A percentile compares a stretch with the other conserved stretches of the same genome.
These are phyloP conservation scores for Ormyrus pomaceus DNA, from an alignment of 2,888 invertebrate genomes.

Conservation along the genomic window DNA sequence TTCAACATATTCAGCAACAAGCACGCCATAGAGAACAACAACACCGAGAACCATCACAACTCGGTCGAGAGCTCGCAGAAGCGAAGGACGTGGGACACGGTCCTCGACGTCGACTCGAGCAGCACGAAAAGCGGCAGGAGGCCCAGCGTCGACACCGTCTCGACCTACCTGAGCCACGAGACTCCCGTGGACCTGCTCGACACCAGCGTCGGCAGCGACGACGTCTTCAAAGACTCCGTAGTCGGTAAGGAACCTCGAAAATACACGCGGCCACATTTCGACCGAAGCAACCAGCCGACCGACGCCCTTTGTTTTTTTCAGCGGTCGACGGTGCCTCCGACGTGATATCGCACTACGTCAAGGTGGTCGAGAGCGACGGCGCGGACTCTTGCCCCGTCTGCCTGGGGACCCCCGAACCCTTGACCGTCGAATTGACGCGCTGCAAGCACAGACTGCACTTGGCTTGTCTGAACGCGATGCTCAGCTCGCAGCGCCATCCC, in stretches of 20 bases:
- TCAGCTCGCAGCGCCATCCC: constrained; percentile 80
- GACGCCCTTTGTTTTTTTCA: constrained; percentile 58
- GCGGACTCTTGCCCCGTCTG: constrained; percentile 85
- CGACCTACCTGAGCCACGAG: constrained; percentile 91
- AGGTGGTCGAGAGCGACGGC: constrained; percentile 82
- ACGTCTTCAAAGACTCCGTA: constrained; percentile 80
- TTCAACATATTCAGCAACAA: constrained; percentile 86
- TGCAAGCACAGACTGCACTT: constrained; percentile 90
- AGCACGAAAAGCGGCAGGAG: constrained; percentile 87
- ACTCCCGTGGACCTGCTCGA: constrained; percentile 84
- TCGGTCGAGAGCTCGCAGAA: constrained; percentile 65
- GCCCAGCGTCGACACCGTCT: constrained; percentile 91
- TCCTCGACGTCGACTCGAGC: constrained; percentile 82
- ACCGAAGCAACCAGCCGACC: too few relatives aligned
- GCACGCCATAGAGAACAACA: constrained; percentile 65
- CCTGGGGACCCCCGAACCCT: constrained; percentile 77
- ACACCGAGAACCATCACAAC: constrained; percentile 59
- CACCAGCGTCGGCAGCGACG: constrained; percentile 85
- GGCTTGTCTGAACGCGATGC: constrained; percentile 86
- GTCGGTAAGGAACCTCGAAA: constrained; percentile 72
- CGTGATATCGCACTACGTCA: constrained; percentile 83
- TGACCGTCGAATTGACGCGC: constrained; percentile 82
- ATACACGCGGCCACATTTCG: too few relatives aligned
- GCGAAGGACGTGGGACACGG: constrained; percentile 72
- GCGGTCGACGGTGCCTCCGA: constrained; percentile 79